Conservation (phyloP, 2,888 invertebrate genomes). For the Brachynemurus nebulosus region DNA sequence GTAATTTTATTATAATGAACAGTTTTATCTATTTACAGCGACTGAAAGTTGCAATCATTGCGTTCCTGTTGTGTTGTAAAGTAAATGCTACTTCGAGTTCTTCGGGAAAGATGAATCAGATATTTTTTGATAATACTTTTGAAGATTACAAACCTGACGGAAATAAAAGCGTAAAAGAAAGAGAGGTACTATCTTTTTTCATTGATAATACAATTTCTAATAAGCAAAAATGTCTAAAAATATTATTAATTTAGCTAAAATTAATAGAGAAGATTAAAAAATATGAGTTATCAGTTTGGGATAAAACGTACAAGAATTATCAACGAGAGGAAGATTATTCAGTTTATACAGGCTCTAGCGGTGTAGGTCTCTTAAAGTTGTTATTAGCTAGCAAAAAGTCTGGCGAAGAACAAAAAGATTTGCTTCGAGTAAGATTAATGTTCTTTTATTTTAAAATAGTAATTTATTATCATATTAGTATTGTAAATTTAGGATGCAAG, state of each 20-base stretch:
- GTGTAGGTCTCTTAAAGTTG: constrained; percentile 51
- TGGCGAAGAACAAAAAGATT: constrained; percentile 12
- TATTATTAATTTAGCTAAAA: not conserved
- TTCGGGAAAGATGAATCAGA: not conserved
- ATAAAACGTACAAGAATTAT: constrained; percentile 8
- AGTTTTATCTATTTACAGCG: too few species aligned
- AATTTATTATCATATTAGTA: too few species aligned
- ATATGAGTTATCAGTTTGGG: constrained; percentile 1
- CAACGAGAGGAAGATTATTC: constrained; percentile 37
- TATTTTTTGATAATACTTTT: constrained; percentile 34
- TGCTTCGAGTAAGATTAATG: constrained; percentile 3
- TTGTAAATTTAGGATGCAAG: constrained; percentile 31
- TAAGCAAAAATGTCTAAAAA: too few species aligned
- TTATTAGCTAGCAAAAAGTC: constrained; percentile 27
- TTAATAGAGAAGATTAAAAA: constrained; percentile 2
- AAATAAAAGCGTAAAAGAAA: too few species aligned
- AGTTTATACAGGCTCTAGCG: constrained; percentile 63
- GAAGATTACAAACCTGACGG: too few species aligned
- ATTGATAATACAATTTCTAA: too few species aligned
- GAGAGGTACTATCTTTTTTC: constrained; percentile 30
- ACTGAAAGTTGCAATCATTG: too few species aligned
- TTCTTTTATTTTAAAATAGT: not conserved
- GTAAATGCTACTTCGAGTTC: too few species aligned
- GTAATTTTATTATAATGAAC: too few species aligned
- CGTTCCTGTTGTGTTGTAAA: too few species aligned